phyloP scores from a whole-genome alignment of 2,113 vertebrate genomes.

The Tautogolabrus adspersus region DNA sequence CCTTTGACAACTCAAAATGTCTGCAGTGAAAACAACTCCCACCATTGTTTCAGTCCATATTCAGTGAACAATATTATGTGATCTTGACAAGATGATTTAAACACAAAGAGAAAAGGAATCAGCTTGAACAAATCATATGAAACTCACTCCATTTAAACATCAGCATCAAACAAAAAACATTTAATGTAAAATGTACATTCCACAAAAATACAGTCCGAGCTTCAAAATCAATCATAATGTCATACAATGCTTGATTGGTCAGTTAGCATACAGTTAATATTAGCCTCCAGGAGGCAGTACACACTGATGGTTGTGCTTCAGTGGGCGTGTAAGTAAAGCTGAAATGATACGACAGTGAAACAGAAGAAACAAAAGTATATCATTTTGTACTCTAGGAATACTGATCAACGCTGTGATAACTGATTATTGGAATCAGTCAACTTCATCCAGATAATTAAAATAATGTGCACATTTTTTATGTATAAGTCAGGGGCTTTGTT shows the following conservation, averaged over 20 bases:
- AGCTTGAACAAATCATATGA: neutral
- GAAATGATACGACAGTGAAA: conserved; percentile 16
- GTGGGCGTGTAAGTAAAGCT: conserved; percentile 2
- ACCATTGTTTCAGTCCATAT: neutral
- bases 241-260: conserved; percentile 19
- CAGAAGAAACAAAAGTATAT: neutral
- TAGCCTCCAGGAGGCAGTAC: conserved; percentile 7
- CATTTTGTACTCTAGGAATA: neutral
- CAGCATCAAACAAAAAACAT: conserved; percentile 6
- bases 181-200: conserved; percentile 5
- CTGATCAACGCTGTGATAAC: conserved; percentile 25
- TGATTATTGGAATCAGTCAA: conserved; percentile 2
- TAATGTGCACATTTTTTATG: neutral
- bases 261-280: conserved; percentile 26
- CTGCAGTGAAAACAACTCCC: neutral
- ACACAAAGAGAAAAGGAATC: neutral
- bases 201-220: conserved; percentile 18
- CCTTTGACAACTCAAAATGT: neutral
- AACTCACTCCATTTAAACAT: neutral
- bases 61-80: neutral
- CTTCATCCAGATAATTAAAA: neutral
- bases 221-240: conserved; percentile 19
- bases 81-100: neutral
- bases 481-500: neutral
- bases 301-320: conserved; percentile 12